phyloP scores from a whole-genome alignment of 64 coral and sea anemone genomes.

The Cladopsammia gracilis region DNA sequence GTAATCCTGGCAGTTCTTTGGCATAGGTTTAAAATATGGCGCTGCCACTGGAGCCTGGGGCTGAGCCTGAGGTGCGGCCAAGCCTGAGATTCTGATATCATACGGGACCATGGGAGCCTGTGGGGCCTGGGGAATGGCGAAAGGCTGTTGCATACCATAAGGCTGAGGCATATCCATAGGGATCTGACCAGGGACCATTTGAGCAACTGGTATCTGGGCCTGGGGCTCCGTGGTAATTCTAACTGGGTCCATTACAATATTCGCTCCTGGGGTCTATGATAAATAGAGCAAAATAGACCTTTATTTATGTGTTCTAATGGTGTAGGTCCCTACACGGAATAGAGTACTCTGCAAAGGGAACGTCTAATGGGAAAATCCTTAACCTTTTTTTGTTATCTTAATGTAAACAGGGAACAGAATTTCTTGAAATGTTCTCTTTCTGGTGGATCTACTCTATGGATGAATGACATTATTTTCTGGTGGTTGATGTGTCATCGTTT shows the following conservation, averaged over 20 bases:
- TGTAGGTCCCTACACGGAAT: too few species aligned
- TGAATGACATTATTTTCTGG: too few species aligned
- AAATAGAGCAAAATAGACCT: neutral
- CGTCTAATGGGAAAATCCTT: too few species aligned
- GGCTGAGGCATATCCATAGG: constrained; percentile 56
- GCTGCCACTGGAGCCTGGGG: neutral
- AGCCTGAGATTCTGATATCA: constrained; percentile 21
- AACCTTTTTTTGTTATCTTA: too few species aligned
- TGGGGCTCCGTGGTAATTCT: constrained; percentile 58
- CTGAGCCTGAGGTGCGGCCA: constrained; percentile 30
- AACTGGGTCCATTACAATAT: constrained; percentile 79
- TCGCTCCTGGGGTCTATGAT: constrained; percentile 60
- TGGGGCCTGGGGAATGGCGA: constrained; percentile 15
- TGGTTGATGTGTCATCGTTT: too few species aligned
- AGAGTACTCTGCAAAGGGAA: too few species aligned
- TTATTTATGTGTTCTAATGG: too few species aligned
- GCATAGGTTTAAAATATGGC: constrained; percentile 70
- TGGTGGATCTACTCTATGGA: too few species aligned
- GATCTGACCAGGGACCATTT: constrained; percentile 60
- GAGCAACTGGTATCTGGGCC: constrained; percentile 50
- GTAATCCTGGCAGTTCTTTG: constrained; percentile 76
- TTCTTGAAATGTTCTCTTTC: too few species aligned
- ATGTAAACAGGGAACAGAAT: too few species aligned
- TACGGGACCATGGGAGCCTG: constrained; percentile 48
- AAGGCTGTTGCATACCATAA: constrained; percentile 9